phyloP scores from a whole-genome alignment of 2,888 invertebrate genomes.

The Tortricodes alternella region DNA sequence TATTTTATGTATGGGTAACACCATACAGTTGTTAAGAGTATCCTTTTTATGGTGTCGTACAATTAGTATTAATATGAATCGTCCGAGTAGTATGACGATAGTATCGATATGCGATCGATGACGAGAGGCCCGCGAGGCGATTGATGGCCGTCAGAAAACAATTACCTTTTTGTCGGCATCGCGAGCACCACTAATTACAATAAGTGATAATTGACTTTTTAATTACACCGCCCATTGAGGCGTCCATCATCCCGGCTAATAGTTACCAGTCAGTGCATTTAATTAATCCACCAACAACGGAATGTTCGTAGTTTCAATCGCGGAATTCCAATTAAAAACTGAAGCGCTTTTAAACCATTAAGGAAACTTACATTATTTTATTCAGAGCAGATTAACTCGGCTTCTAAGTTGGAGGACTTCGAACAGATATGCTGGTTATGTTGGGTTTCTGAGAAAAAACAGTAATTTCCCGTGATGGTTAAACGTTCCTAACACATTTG shows the following conservation, averaged over 20 bases:
- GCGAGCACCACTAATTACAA: slow-evolving; percentile 77
- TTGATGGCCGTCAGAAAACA: slow-evolving; percentile 74
- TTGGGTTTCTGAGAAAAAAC: slow-evolving; percentile 22
- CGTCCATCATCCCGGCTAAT: slow-evolving; percentile 71
- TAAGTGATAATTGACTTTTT: slow-evolving; percentile 79
- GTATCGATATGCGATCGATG: slow-evolving; percentile 23
- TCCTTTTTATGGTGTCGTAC: slow-evolving; percentile 12
- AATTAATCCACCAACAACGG: slow-evolving; percentile 65
- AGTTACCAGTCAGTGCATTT: slow-evolving; percentile 80
- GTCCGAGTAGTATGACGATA: slow-evolving; percentile 1
- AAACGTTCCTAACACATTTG: slow-evolving; percentile 17
- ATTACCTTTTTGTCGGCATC: slow-evolving; percentile 75
- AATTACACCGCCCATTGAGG: slow-evolving; percentile 75
- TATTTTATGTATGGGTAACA: too few relatives aligned
- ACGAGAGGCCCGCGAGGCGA: slow-evolving; percentile 43
- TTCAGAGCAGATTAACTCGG: slow-evolving; percentile 22
- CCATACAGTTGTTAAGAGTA: too few relatives aligned
- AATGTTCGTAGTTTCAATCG: slow-evolving; percentile 64
- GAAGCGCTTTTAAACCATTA: slow-evolving; percentile 42
- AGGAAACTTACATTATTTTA: slow-evolving; percentile 30
- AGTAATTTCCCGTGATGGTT: slow-evolving; percentile 3
- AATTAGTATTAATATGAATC: slow-evolving; percentile 27
- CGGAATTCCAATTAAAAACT: slow-evolving; percentile 72
- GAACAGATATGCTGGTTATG: slow-evolving; percentile 12
- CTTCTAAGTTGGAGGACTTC: slow-evolving; percentile 13